Base-by-base conservation (phyloP, 2,113 vertebrate species). In the Nymphicus hollandicus region DNA sequence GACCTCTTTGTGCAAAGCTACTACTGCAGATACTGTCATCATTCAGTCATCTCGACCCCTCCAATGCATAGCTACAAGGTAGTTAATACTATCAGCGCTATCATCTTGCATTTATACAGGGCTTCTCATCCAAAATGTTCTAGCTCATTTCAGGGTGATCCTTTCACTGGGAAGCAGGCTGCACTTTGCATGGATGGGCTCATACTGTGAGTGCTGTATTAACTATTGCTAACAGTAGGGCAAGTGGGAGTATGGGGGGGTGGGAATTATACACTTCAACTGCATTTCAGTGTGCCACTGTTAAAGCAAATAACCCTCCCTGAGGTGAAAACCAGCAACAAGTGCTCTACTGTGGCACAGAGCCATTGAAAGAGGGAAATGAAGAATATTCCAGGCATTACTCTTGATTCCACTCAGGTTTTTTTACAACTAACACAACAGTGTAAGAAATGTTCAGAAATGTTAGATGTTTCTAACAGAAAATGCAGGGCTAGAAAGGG, bases 1-100 rank as follows among this genome's bases (percentile, higher is more conserved):
- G 94, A 96, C 94, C 85, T 90, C 86, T 94, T 91, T 91, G 79
- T 97, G 89, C 71, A 87, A 93, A 94, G 35, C 81, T 90, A 46
- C 92, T 95, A 81, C 81, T 81, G 66, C 81, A 91, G 86, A 95
- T 94, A 80, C 65, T 68, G 58, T 63, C 58, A 93, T 81, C n/a
- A 49, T 77, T 94, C 82, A 89, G 72, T 89, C 64, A 5, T 72
- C 88, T 91, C 61, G 10, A 68, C 8, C n/a, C 52, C 86, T 72
- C 31, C 49, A 83, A 72, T 29, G 35, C 69, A 7, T 78, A 90
- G 73, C 63, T 85, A 81, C 86, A 85, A 95, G 53, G 47, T 77
- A 65, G 47, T 74, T 80, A 70, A 88, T 95, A 77, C 53, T 95
- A 92, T 81, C 71, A 94, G 47, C 64, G 43, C 86, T 49, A 77